Evolutionary conservation across 2,888 invertebrate genomes (phyloP), one percentile per base, ranked within the genome.

Genomic region (Tinea semifulvella): DNA sequence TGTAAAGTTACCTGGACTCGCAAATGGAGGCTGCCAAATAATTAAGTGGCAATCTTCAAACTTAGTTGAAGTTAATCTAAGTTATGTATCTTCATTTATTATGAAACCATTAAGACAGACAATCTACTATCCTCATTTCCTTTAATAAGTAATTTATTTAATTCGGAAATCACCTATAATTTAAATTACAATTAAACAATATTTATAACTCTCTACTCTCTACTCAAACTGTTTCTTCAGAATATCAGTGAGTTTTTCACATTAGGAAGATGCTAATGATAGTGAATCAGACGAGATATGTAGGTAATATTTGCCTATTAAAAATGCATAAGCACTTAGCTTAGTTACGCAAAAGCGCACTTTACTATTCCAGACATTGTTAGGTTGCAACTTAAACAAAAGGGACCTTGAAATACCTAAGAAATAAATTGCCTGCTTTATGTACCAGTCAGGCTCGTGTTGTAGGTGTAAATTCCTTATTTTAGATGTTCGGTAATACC

Each of bases 21-120:
- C 22, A 22, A 40, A 40, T 22, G 40, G 40, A 19, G 22, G 3
- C 40, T 40, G 13, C 10, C 2, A n/a, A 40, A 40, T 40, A 40
- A 40, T 40, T 40, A 22, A 40, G 40, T 22, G 40, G 40, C 40
- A 40, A 40, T 40, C 40, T 40, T 22, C 40, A 22, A 20, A 40
- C 22, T 40, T 40, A 18, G 36, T 40, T n/a, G 39, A 40, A 40
- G 7, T 40, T 40, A 40, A 40, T 22, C 22, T 40, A 40, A 40
- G 22, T 22, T 40, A 36, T 36, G 36, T 36, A 36, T 36, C 36
- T 36, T 36, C 36, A 18, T 36, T 36, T 18, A 36, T 36, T 36
- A 36, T 36, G 36, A 18, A 36, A 18, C 31, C 13, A 31, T 31
- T 31, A 31, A 31, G 13, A 26, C 26, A 11, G 35, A 36, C 36